Evolutionary conservation across 2,797 vertebrate genomes (phyloP).

Genomic region (Serranus cabrilla): DNA sequence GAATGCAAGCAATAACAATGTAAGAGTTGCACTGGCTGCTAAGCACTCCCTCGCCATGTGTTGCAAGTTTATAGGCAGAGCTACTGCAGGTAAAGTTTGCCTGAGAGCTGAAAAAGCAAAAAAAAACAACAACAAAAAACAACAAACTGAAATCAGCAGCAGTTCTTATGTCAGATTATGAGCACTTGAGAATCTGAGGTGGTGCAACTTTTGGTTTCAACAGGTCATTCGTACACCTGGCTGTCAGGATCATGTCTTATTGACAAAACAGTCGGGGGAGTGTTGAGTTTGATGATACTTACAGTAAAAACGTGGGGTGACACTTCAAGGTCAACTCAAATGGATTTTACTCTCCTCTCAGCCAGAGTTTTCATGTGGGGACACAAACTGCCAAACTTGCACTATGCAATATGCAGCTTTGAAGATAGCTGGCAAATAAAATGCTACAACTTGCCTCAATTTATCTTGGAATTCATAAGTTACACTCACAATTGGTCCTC

Average conservation of each 20-base stretch:
- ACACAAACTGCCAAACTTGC: conserved; percentile 27
- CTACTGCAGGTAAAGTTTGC: conserved; percentile 17
- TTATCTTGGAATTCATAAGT: conserved; percentile 3
- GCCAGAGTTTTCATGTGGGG: conserved; percentile 25
- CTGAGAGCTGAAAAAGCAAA: conserved; percentile 19
- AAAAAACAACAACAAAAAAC: conserved; percentile 7
- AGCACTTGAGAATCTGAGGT: conserved; percentile 12
- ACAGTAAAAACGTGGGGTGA: conserved; percentile 36
- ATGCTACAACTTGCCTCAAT: conserved; percentile 10
- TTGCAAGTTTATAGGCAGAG: conserved; percentile 5
- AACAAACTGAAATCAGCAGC: conserved; percentile 6
- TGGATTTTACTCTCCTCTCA: conserved; percentile 30
- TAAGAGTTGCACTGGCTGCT: conserved; percentile 43
- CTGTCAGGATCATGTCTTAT: conserved; percentile 25
- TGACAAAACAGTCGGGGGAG: conserved; percentile 33
- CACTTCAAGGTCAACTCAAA: conserved; percentile 45
- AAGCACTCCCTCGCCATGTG: conserved; percentile 15
- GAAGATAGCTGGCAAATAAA: conserved; percentile 44
- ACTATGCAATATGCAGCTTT: conserved; percentile 45
- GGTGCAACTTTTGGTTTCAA: conserved; percentile 18
- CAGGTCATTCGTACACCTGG: background rate
- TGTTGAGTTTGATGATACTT: conserved; percentile 6
- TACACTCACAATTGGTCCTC: conserved; percentile 3
- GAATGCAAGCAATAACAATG: conserved; percentile 47
- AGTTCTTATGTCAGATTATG: conserved; percentile 3